Evolutionary conservation across 2,888 invertebrate genomes (phyloP), one percentile per base, ranked within the genome.

Genomic region (Beris chalybata): DNA sequence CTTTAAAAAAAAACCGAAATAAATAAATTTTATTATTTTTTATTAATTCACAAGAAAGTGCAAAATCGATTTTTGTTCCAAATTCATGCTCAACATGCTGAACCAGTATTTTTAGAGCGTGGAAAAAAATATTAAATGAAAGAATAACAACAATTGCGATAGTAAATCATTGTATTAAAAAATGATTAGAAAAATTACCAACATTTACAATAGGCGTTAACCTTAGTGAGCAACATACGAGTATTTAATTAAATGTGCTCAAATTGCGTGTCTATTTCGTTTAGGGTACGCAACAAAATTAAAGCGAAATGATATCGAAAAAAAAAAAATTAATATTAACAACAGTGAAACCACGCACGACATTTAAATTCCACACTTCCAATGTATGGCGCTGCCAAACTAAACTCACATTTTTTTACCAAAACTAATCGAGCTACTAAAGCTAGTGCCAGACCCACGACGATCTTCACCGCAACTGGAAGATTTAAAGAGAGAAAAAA

Each of bases 391-490:
- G 64, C 64, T 52, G 53, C 22, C 22, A 22, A 22, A 45, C 53
- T 45, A 57, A 55, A 73, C 73, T 73, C 73, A 81, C 81, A 79
- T 82, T 88, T 87, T 83, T 89, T 89, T 82, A 91, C 87, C 82
- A 93, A 87, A 80, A 92, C 91, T 82, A 90, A 88, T 84, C 92
- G 90, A 77, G 92, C 92, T 80, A 92, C 91, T 81, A 89, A 85
- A 82, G 92, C 87, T 80, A 93, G 86, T 78, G 91, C 91, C 81
- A 90, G 86, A 81, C 93, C 93, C 82, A 93, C 89, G 82, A 87
- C 87, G 84, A 92, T 85, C 85, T 91, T 93, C 84, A 91, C 88
- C 83, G 89, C 89, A 87, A 92, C 92, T 92, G 90, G 80, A 91
- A 91, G 86, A 88, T 78, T 67, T 52, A 38, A 65, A 47, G 38